Evolutionary conservation across 1,140 invertebrate species (phyloP).

Genomic region (Sitobion miscanthi): DNA sequence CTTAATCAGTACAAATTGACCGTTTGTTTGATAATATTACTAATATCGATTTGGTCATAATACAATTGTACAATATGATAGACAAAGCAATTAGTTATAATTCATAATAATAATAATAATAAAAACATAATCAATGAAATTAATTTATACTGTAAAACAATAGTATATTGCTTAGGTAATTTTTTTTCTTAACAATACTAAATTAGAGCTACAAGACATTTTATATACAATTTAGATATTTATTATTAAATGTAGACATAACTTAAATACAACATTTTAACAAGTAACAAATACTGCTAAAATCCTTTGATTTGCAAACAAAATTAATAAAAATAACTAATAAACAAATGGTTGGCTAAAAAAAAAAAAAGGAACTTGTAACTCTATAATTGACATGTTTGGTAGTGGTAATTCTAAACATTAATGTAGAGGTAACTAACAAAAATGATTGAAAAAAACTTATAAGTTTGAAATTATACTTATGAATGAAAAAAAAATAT

Average conservation of each 20-base stretch:
- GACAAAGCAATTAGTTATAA: constrained; percentile 49
- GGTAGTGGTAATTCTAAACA: constrained; percentile 31
- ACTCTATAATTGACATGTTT: constrained; percentile 53
- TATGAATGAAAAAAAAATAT: neutral
- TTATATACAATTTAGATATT: neutral
- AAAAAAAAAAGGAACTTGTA: constrained; percentile 52
- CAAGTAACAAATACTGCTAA: constrained; percentile 49
- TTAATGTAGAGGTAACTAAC: constrained; percentile 45
- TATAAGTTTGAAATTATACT: neutral
- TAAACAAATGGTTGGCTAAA: constrained; percentile 3
- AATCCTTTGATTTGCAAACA: neutral
- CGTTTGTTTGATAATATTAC: constrained; percentile 28
- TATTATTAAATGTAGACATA: neutral
- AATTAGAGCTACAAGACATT: constrained; percentile 19
- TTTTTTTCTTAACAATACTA: constrained; percentile 33
- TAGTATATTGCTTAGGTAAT: constrained; percentile 48
- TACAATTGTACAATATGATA: constrained; percentile 17
- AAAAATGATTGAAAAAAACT: constrained; percentile 11
- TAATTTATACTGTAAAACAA: constrained; percentile 24
- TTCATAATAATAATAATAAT: constrained; percentile 40
- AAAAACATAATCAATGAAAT: constrained; percentile 36
- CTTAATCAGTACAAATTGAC: constrained; percentile 37
- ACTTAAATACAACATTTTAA: constrained; percentile 44
- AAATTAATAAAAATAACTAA: constrained; percentile 21
- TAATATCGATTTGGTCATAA: constrained; percentile 30